Base-by-base conservation (phyloP, 2,113 vertebrate species). In the Mohoua ochrocephala region DNA sequence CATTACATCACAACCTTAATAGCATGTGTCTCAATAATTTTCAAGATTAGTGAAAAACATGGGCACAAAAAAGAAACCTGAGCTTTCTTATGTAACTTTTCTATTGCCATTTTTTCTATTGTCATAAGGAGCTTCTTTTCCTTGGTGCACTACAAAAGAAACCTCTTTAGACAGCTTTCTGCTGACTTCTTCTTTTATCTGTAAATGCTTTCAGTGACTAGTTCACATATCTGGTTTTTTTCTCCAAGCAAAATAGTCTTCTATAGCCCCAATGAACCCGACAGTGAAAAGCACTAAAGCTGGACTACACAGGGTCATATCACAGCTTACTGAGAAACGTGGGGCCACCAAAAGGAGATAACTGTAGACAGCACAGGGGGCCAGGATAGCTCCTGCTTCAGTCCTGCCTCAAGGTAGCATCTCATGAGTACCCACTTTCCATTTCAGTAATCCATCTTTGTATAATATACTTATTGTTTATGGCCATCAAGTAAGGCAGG, bases 391-490 rank as follows among this genome's bases (percentile, higher is more conserved):
- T 95, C 50, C 65, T 88, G 79, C 88, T 93, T 93, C 57, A 67
- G 65, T 75, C 65, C 87, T 94, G 96, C 96, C 95, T 93, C 68
- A 71, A 96, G 95, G 95, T 75, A 96, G 63, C 78, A 89, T 95
- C 95, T 97, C 94, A 96, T 30, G 85, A 94, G 86, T 89, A 93
- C 93, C 95, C 78, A 88, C 90, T 96, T 97, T 97, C 95, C 75
- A 88, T 92, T 95, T 90, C 95, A 95, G 81, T 96, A 96, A 97
- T 93, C 93, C 94, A 93, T 94, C 91, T 96, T 97, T 93, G 65
- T 96, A 93, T 96, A 95, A 95, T 96, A 96, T 87, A 73, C 88
- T 96, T 94, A 86, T 92, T 96, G 91, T 94, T 96, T 95, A 82
- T 60, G 91, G 88, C 81, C 96, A 95, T 95, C 88, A 96, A 96